Evolutionary conservation across 2,888 invertebrate species (phyloP), one percentile per base, ranked within the genome.

Genomic region (Ochlodes sylvanus): DNA sequence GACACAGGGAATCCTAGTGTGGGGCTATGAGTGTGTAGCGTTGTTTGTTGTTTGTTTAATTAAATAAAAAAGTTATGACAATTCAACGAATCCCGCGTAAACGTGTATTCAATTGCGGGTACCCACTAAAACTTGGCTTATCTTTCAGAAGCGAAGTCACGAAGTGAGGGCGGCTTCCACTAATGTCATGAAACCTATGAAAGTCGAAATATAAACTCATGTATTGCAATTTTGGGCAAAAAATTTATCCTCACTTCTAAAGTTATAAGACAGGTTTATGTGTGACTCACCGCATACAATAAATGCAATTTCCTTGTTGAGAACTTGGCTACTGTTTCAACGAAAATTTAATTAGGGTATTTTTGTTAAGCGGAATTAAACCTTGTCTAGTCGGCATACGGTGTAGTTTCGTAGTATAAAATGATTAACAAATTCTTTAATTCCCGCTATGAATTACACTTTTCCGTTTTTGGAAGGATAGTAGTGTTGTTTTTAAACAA

Each of bases 251-350:
- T 15, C 60, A 12, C 27, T 27, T 44, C 27, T 38, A 54, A 55
- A 63, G 38, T 58, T 52, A 58, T 54, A 67, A 67, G 67, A 67
- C 61, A 61, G 60, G 42, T 67, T 67, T 67, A 67, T 67, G 67
- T 61, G 61, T 54, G 55, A 67, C 67, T 55, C 61, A 55, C 67
- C 54, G 52, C 58, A 67, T 60, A 54, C 67, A 55, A 67, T 67
- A 67, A 67, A 67, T 61, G 67, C 67, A 60, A 67, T 67, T 64
- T 61, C 54, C 66, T 66, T 66, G 66, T 66, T 55, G 66, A 67
- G 60, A 67, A 67, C 66, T 67, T 67, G 66, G 66, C 66, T 67
- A 34, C 21, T 65, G 66, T 67, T 67, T 61, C 54, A 58, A 61
- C 60, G 60, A 61, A 67, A 67, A 67, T 67, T 67, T 67, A 67